A percentile compares a stretch with the other conserved stretches of the same genome.
These are phyloP conservation scores for Diplodus puntazzo DNA, from an alignment of 2,797 vertebrate species.

Conservation along the genomic window DNA sequence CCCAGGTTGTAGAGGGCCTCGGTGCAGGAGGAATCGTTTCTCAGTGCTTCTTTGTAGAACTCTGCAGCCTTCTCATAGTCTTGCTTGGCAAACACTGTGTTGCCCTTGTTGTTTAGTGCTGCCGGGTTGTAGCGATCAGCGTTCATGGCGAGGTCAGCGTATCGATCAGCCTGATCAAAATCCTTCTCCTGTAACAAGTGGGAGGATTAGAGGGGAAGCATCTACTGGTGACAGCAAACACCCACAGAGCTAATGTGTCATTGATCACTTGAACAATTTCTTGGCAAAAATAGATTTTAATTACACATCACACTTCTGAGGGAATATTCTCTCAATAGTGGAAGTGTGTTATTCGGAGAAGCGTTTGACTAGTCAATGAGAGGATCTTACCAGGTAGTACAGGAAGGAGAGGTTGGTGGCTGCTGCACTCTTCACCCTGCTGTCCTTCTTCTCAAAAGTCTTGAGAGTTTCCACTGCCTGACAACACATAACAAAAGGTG, in stretches of 20 bases:
- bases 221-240: neutral
- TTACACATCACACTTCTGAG: neutral
- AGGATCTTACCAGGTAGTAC: slow-evolving; percentile 92
- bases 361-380: neutral
- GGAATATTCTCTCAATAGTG: too few species aligned
- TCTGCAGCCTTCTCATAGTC: slow-evolving; percentile 96
- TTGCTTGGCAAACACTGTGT: slow-evolving; percentile 90
- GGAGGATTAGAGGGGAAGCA: neutral
- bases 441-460: slow-evolving; percentile 98
- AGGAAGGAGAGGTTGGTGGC: slow-evolving; percentile 97
- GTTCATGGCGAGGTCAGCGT: slow-evolving; percentile 94
- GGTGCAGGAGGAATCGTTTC: slow-evolving; percentile 97
- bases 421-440: slow-evolving; percentile 96
- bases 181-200: slow-evolving; percentile 91
- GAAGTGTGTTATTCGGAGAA: neutral
- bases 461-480: slow-evolving; percentile 97
- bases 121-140: slow-evolving; percentile 96
- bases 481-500: slow-evolving; percentile 18
- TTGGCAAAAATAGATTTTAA: neutral
- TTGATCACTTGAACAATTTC: neutral
- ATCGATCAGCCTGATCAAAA: slow-evolving; percentile 91
- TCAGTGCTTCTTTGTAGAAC: slow-evolving; percentile 96
- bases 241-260: neutral
- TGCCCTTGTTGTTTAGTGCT: slow-evolving; percentile 97
- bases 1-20: slow-evolving; percentile 98